A percentile compares a stretch with the other conserved stretches of the same genome.
phyloP scores from a whole-genome alignment of 2,888 invertebrate species.

The Ectemnius continuus region DNA sequence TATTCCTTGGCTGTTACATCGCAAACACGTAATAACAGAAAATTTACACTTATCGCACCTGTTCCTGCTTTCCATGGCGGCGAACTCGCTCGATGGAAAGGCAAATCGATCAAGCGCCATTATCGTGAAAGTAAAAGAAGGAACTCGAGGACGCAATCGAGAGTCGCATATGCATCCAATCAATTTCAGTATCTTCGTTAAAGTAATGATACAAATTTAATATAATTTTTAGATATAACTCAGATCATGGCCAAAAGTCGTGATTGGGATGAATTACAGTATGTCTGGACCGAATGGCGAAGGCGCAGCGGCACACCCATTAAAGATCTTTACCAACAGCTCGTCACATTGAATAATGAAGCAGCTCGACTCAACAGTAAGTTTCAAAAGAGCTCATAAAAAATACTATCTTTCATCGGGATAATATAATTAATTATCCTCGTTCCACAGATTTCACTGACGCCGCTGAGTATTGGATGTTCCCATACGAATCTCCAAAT shows the following conservation, averaged over 20 bases:
- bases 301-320: conserved; percentile 90
- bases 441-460: conserved; percentile 88
- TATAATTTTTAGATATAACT: conserved; percentile 77
- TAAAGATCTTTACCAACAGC: conserved; percentile 88
- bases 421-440: background rate
- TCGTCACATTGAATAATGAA: conserved; percentile 88
- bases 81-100: background rate
- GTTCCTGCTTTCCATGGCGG: conserved; percentile 19
- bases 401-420: background rate
- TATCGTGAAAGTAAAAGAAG: conserved; percentile 54
- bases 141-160: conserved; percentile 19
- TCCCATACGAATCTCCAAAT: conserved; percentile 88
- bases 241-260: conserved; percentile 88
- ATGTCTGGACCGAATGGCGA: conserved; percentile 93
- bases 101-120: conserved; percentile 33
- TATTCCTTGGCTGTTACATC: conserved; percentile 5
- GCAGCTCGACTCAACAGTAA: conserved; percentile 90
- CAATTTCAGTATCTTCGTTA: too few species aligned
- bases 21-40: background rate
- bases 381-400: conserved; percentile 67
- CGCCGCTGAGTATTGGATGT: conserved; percentile 93
- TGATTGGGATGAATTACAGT: conserved; percentile 93
- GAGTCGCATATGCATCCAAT: too few species aligned
- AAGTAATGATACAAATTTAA: background rate
- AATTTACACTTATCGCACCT: too few species aligned